phyloP scores from a whole-genome alignment of 2,113 vertebrate species.

The Amblyopsis rosae region DNA sequence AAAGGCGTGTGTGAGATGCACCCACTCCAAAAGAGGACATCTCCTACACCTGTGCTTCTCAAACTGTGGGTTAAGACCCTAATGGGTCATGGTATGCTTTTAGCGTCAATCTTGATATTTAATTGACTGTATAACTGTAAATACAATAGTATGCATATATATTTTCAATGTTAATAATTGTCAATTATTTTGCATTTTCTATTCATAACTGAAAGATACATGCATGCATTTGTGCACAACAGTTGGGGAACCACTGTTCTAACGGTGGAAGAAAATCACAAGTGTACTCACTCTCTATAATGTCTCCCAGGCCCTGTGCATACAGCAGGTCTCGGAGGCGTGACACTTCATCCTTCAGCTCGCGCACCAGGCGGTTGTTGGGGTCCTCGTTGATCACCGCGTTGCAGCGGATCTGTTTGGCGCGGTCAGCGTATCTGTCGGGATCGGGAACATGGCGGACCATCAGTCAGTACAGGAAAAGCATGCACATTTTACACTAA shows the following conservation, averaged over 20 bases:
- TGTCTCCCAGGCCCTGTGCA: constrained; percentile 93
- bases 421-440: constrained; percentile 91
- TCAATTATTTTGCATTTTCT: too few species aligned
- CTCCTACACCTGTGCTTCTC: too few species aligned
- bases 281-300: constrained; percentile 91
- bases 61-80: too few species aligned
- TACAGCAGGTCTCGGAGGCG: constrained; percentile 92
- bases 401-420: constrained; percentile 98
- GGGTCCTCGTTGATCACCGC: constrained; percentile 97
- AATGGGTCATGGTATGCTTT: too few species aligned
- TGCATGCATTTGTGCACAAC: not conserved
- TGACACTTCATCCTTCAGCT: constrained; percentile 96
- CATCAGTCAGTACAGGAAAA: not conserved
- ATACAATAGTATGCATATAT: too few species aligned
- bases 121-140: too few species aligned
- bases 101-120: too few species aligned
- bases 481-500: not conserved
- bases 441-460: not conserved
- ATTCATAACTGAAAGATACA: not conserved
- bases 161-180: too few species aligned
- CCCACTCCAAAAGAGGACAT: constrained; percentile 1
- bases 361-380: constrained; percentile 96
- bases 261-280: not conserved
- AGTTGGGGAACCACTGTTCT: not conserved
- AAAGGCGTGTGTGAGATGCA: constrained; percentile 47